These are phyloP conservation scores for Pygocentrus nattereri DNA, from an alignment of 2,797 vertebrate species.

Conservation along the genomic window DNA sequence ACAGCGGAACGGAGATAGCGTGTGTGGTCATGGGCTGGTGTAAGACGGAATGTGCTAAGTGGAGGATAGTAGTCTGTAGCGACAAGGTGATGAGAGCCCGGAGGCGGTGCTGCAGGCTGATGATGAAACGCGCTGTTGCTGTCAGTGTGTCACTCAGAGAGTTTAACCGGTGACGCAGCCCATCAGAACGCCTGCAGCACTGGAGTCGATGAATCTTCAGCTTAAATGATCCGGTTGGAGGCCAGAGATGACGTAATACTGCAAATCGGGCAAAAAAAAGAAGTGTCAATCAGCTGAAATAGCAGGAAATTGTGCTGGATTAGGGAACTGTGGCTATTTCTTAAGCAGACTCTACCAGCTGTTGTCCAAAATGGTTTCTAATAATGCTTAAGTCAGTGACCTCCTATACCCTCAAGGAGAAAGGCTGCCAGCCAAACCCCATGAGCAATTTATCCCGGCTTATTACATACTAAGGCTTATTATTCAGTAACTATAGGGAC, in stretches of 20 bases:
- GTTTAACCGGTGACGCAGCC: constrained; percentile 22
- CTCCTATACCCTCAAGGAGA: too few species aligned
- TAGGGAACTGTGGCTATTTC: not conserved
- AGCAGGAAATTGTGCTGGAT: not conserved
- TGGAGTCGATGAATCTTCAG: constrained; percentile 31
- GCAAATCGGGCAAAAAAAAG: not conserved
- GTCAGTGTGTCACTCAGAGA: constrained; percentile 25
- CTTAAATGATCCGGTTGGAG: constrained; percentile 20
- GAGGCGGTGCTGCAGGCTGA: constrained; percentile 33
- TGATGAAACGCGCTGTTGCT: constrained; percentile 37
- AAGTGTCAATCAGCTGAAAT: not conserved
- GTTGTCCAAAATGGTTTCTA: not conserved
- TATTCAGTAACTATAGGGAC: too few species aligned
- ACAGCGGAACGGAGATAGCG: not conserved
- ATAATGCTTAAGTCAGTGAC: too few species aligned
- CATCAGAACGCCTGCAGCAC: constrained; percentile 17
- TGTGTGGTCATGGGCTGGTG: constrained; percentile 26
- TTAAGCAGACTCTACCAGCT: not conserved
- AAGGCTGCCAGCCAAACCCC: too few species aligned
- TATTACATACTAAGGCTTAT: too few species aligned
- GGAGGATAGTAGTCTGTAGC: constrained; percentile 12
- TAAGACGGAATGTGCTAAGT: constrained; percentile 12
- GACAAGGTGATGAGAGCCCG: constrained; percentile 23
- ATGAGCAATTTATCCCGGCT: too few species aligned
- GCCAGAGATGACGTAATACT: constrained; percentile 26